Evolutionary conservation across 2,888 invertebrate species (phyloP).

Genomic region (Lysandra bellargus): DNA sequence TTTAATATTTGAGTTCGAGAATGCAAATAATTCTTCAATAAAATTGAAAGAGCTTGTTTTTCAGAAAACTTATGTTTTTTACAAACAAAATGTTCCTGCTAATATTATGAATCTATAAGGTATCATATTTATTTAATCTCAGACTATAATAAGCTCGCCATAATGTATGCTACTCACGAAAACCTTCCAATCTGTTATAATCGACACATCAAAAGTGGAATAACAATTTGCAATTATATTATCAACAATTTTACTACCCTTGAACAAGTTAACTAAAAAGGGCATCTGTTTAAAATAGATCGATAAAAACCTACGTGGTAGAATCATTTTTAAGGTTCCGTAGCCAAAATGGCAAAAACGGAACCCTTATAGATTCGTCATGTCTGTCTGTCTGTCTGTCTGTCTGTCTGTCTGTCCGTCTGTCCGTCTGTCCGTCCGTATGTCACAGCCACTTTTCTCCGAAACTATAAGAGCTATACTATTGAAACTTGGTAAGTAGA

Average conservation of each 20-base stretch:
- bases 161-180: background rate
- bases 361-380: too few relatives aligned
- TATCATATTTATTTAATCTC: background rate
- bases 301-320: background rate
- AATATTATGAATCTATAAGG: background rate
- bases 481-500: too few relatives aligned
- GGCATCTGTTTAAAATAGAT: background rate
- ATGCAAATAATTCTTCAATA: background rate
- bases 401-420: too few relatives aligned
- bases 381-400: too few relatives aligned
- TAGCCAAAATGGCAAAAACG: too few relatives aligned
- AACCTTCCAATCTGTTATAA: constrained; percentile 1
- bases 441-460: too few relatives aligned
- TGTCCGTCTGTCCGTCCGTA: too few relatives aligned
- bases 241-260: background rate
- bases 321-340: too few relatives aligned
- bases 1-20: background rate
- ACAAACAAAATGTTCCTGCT: background rate
- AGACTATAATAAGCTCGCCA: background rate
- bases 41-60: background rate
- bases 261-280: background rate
- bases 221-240: background rate
- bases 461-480: too few relatives aligned
- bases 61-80: background rate
- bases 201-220: background rate